Evolutionary conservation across 2,797 vertebrate genomes (phyloP).

Genomic region (Orientallactaga sibirica): DNA sequence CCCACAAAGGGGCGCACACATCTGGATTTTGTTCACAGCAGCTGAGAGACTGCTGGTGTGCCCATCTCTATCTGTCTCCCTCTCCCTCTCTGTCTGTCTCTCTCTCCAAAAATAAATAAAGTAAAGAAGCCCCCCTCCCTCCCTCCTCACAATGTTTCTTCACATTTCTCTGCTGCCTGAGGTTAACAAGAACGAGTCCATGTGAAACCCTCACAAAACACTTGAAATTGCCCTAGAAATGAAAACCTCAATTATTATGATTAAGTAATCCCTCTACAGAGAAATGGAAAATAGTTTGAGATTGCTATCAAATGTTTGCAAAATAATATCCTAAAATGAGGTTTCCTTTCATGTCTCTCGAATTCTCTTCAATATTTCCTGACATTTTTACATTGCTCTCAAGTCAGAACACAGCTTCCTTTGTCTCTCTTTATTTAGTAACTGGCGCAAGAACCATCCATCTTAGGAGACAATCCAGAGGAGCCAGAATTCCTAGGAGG

Average conservation of each 20-base stretch:
- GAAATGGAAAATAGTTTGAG: slow-evolving; percentile 64
- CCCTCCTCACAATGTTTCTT: slow-evolving; percentile 25
- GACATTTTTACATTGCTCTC: slow-evolving; percentile 23
- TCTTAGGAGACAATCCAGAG: neutral
- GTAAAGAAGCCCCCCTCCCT: neutral
- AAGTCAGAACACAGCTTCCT: slow-evolving; percentile 34
- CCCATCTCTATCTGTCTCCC: too few relatives aligned
- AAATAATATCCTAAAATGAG: slow-evolving; percentile 13
- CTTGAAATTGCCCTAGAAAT: slow-evolving; percentile 68
- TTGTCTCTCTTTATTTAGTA: neutral
- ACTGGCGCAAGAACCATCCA: neutral
- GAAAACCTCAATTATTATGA: slow-evolving; percentile 69
- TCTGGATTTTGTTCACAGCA: too few relatives aligned
- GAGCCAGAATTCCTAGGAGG: neutral
- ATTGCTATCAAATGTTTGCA: slow-evolving; percentile 53
- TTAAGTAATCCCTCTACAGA: slow-evolving; percentile 60
- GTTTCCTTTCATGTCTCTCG: neutral
- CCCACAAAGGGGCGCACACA: too few relatives aligned
- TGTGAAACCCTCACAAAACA: slow-evolving; percentile 64
- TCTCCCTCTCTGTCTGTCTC: too few relatives aligned
- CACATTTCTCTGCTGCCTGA: slow-evolving; percentile 53
- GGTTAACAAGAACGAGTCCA: slow-evolving; percentile 65
- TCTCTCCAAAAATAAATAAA: too few relatives aligned
- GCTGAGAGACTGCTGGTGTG: too few relatives aligned
- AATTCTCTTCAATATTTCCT: slow-evolving; percentile 40